These are phyloP conservation scores for Ectemnius lituratus DNA, from an alignment of 2,888 invertebrate genomes.

Conservation along the genomic window DNA sequence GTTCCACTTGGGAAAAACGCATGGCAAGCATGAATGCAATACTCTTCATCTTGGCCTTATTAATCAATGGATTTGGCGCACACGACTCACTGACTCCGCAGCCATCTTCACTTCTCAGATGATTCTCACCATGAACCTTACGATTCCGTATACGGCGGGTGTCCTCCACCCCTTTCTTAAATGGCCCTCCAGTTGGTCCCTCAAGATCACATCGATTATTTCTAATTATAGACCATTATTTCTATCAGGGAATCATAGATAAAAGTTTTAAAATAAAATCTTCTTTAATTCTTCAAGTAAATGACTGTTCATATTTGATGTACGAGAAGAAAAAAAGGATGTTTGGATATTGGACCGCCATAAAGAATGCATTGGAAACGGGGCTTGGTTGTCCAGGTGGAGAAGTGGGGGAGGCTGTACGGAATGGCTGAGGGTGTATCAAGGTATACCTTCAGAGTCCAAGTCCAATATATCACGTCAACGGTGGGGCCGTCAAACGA, in stretches of 20 bases:
- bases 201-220: neutral
- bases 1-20: constrained; percentile 38
- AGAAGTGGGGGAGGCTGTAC: constrained; percentile 29
- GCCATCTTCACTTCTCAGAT: constrained; percentile 62
- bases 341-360: neutral
- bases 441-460: constrained; percentile 12
- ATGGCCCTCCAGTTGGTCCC: too few relatives aligned
- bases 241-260: too few relatives aligned
- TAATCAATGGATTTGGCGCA: constrained; percentile 64
- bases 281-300: too few relatives aligned
- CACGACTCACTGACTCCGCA: constrained; percentile 55
- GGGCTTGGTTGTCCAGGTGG: neutral
- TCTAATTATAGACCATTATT: too few relatives aligned
- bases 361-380: neutral
- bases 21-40: constrained; percentile 43
- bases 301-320: too few relatives aligned
- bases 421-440: constrained; percentile 29
- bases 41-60: constrained; percentile 58
- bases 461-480: constrained; percentile 54
- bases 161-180: neutral
- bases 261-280: too few relatives aligned
- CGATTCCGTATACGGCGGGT: constrained; percentile 13
- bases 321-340: neutral
- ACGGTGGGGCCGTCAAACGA: constrained; percentile 65
- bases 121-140: constrained; percentile 47